Base-by-base conservation (phyloP, 2,113 vertebrate species). In the Brachyhypopomus gauderio region DNA sequence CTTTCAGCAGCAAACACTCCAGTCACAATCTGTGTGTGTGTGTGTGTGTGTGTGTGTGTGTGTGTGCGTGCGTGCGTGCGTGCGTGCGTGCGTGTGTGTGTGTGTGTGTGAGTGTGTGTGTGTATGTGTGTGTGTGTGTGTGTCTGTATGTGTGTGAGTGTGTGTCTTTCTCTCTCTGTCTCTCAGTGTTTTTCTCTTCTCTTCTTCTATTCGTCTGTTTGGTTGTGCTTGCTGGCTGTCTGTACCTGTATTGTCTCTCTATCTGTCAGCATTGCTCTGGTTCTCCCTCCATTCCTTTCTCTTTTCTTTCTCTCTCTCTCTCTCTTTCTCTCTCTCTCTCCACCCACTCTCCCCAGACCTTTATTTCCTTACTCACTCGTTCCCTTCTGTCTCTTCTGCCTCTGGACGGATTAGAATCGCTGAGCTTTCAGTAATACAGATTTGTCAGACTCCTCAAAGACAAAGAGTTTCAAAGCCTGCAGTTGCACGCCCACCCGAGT, bases 381-480 rank as follows among this genome's bases (percentile, higher is more conserved):
- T 11, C n/a, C 72, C 30, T 41, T 23, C 36, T 77, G 64, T 82
- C 66, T 41, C 38, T 71, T 36, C 60, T 66, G 77, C 56, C 30
- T 70, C 23, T 72, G 36, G 70, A 60, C 74, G 71, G 83, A 75
- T 82, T 82, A 75, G 14, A 81, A 78, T 82, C 59, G 75, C 83
- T 81, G 83, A 78, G 79, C 75, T 85, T 85, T 85, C 83, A 85
- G 78, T 81, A 85, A 85, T 74, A 34, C 58, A 41, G 83, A 82
- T 85, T 85, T 85, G 79, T 78, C 64, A 67, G 75, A 48, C 64
- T 64, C 52, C 70, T 78, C 56, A 72, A 75, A 77, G 75, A 67
- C 30, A 52, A 60, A 56, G 12, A 52, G 59, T 82, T 78, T 72
- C 52, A 85, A 75, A 84, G 78, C 58, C 69, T 63, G 38, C 30